Base-by-base conservation (phyloP, 37 sponge, comb jelly and placozoan genomes). In the Theonella swinhoei region DNA sequence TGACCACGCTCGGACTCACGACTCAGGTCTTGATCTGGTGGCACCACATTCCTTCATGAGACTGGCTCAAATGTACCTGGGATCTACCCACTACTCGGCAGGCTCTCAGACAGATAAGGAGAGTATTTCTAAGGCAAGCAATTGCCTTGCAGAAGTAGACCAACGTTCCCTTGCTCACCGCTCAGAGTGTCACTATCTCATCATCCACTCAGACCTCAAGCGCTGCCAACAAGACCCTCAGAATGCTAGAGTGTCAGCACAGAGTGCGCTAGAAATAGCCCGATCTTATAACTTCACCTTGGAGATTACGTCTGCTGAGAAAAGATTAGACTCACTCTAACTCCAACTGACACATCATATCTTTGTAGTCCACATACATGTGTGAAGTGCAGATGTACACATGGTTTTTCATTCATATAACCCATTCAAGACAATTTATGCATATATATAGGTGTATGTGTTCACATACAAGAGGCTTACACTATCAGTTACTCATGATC, bases 1-100 rank as follows among this genome's bases (percentile, higher is more conserved):
- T 37, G 39, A 39, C 24, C 23, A 41, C 41, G 70, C 68, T n/a
- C 32, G 74, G 4, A 7, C 20, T 72, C 72, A 59, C 0, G 83
- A 82, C 9, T 69, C n/a, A 43, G 83, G 83, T 11, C 58, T 62
- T 38, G 70, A 70, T 70, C 47, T 69, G 1, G 66, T 61, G 31
- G 71, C 75, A 28, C 58, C 76, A 1, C 76, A 75, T 28, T 43
- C 76, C 20, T 2, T 4, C 11, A 75, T 75, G 5, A n/a, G 76
- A 58, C 76, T 75, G 17, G 76, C 76, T 20, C 76, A 75, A 61
- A 2, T 58, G 36, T 75, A 28, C 25, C 62, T 75, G 1, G 76
- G 76, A 1, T 75, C 76, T 3, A 74, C 79, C 31, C 63, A n/a
- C 37, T 62, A 9, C 54, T 3, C 7, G 43, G 32, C 80, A 33